phyloP scores from a whole-genome alignment of 2,113 vertebrate species.

The Stomatorhinus ivindoensis region DNA sequence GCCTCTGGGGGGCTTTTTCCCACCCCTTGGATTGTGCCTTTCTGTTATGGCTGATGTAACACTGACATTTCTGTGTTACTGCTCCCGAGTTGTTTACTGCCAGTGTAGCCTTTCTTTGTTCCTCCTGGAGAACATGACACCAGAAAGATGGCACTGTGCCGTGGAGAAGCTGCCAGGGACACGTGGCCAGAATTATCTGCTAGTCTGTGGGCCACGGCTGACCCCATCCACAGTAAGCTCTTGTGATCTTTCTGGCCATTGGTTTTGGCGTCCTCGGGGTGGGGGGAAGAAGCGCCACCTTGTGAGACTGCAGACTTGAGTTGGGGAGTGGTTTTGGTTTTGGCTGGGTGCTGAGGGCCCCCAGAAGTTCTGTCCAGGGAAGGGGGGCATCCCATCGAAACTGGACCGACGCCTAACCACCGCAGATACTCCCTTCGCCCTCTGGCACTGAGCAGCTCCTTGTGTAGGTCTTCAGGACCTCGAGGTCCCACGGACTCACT shows the following conservation, averaged over 20 bases:
- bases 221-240: constrained; percentile 24
- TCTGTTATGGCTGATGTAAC: background rate
- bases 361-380: background rate
- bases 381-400: background rate
- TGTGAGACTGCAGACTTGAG: background rate
- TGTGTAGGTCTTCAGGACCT: background rate
- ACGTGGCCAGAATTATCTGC: constrained; percentile 34
- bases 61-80: background rate
- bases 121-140: background rate
- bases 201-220: constrained; percentile 17
- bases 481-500: background rate
- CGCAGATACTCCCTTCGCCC: background rate
- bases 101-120: background rate
- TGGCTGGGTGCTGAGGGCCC: background rate
- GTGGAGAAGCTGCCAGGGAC: constrained; percentile 14
- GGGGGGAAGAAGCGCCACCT: background rate
- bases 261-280: constrained; percentile 16
- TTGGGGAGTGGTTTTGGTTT: background rate
- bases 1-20: background rate
- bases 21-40: background rate
- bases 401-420: background rate
- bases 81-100: background rate
- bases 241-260: constrained; percentile 27
- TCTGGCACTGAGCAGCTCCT: background rate
- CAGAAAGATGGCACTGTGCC: constrained; percentile 16